Evolutionary conservation across 2,113 vertebrate species (phyloP).

Genomic region (Scolopax mira): DNA sequence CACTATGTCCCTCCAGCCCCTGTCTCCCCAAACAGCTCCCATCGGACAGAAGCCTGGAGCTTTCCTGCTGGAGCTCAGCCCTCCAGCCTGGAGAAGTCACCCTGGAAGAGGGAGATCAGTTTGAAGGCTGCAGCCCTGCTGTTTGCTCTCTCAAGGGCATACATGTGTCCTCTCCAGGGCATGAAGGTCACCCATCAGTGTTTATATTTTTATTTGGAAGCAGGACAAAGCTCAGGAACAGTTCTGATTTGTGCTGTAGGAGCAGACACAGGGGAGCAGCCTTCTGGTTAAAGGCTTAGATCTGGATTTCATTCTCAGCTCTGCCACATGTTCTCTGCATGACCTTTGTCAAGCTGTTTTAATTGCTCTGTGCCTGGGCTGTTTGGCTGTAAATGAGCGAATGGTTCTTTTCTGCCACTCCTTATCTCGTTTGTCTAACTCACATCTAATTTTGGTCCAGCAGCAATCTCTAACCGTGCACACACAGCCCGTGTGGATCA

Average conservation of each 20-base stretch:
- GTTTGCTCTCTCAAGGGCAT: not conserved
- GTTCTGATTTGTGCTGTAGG: not conserved
- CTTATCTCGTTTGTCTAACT: not conserved
- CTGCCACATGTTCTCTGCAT: not conserved
- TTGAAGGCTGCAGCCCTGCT: not conserved
- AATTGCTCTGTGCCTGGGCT: not conserved
- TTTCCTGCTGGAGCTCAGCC: not conserved
- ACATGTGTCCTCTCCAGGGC: not conserved
- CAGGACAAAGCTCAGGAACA: not conserved
- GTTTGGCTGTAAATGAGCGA: not conserved
- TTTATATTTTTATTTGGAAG: not conserved
- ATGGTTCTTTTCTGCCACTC: not conserved
- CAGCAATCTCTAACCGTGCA: not conserved
- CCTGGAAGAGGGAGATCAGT: not conserved
- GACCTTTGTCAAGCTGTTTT: not conserved
- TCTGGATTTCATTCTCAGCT: not conserved
- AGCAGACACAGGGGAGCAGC: not conserved
- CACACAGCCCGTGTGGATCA: not conserved
- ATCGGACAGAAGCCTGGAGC: accelerated
- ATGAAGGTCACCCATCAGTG: not conserved
- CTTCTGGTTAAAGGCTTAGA: not conserved
- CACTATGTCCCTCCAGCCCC: accelerated
- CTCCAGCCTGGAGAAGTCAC: not conserved
- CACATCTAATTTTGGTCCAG: not conserved
- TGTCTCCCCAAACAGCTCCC: not conserved